phyloP scores from a whole-genome alignment of 2,888 invertebrate genomes.

The Dolichopus griseipennis region DNA sequence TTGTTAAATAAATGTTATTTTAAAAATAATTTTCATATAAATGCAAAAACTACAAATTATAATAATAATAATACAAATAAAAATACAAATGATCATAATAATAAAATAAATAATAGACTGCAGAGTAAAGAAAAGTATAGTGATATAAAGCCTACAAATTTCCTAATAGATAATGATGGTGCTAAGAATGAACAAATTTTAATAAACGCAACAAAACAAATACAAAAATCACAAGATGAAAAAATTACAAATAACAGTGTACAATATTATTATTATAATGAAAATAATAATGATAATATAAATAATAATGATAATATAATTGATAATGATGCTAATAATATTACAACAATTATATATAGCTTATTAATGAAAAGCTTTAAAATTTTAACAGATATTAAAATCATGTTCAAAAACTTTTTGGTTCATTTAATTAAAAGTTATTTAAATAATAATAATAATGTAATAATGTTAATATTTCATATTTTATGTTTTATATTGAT shows the following conservation, averaged over 20 bases:
- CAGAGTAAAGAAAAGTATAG: neutral
- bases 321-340: neutral
- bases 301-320: neutral
- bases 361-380: neutral
- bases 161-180: conserved; percentile 6
- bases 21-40: neutral
- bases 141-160: conserved; percentile 1
- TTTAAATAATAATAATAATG: neutral
- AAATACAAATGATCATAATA: neutral
- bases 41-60: neutral
- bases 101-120: neutral
- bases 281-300: neutral
- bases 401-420: neutral
- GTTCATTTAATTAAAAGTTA: neutral
- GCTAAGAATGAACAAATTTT: conserved; percentile 3
- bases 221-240: neutral
- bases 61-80: no score
- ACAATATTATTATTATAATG: neutral
- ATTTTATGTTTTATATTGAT: conserved; percentile 27
- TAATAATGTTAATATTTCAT: conserved; percentile 4
- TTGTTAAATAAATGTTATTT: neutral
- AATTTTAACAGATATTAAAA: neutral
- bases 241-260: neutral
- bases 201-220: neutral
- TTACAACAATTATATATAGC: neutral